Evolutionary conservation across 2,113 vertebrate genomes (phyloP), one percentile per base, ranked within the genome.

Genomic region (Delphinus delphis): DNA sequence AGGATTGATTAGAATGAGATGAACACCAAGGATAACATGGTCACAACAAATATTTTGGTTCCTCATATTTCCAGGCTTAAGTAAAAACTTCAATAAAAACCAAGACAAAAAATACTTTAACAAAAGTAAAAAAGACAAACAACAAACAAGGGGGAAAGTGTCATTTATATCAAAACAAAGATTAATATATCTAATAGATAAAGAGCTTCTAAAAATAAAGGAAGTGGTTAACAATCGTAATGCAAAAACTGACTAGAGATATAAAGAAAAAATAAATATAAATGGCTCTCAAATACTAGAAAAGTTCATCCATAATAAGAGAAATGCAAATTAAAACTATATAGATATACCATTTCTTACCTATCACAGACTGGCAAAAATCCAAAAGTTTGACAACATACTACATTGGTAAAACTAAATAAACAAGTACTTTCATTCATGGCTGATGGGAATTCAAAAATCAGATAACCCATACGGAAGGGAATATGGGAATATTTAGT

Each of bases 191-290:
- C 53, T 79, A 88, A 81, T 41, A 79, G 20, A 93, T 55, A 12
- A 76, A 71, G 23, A 68, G 20, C 15, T 81, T 80, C 92, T 71
- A 88, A 96, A 90, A 96, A 55, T 68, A 70, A 93, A 94, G 44
- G n/a, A 84, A 68, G 84, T 79, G 4, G 23, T 23, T 67, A 95
- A 92, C 15, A 93, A 97, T 36, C 58, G 26, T 77, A 86, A 2
- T 76, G 67, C 55, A 92, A 88, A 96, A 81, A 68, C 6, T 18
- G 67, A 28, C 41, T 90, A 41, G 25, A 53, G 6, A 36, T 60
- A 70, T 25, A 50, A 21, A 95, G 36, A 73, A 84, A 88, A 91
- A 89, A 85, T 5, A 81, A 65, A 85, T 44, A 79, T 20, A 87
- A 90, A 90, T 6, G 20, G 55, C 20, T 96, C 23, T 86, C 65